These are phyloP conservation scores for Romanogobio albipinnatus DNA, from an alignment of 2,113 vertebrate species.

Conservation along the genomic window DNA sequence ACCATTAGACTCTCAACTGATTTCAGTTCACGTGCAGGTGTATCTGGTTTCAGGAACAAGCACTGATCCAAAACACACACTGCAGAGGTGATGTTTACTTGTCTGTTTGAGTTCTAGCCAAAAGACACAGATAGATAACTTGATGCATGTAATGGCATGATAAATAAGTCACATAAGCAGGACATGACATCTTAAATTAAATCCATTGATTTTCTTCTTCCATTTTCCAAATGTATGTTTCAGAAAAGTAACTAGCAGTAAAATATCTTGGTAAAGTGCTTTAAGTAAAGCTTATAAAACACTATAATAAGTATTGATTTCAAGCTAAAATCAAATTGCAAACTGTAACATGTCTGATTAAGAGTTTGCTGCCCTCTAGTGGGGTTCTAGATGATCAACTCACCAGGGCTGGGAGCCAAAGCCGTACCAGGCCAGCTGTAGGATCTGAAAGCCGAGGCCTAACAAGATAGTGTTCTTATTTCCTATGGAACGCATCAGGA, in stretches of 20 bases:
- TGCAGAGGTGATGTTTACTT: conserved; percentile 24
- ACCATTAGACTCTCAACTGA: background rate
- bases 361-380: conserved; percentile 29
- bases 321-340: background rate
- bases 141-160: background rate
- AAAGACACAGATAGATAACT: background rate
- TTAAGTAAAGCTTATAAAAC: background rate
- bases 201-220: too few relatives aligned
- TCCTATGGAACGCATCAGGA: conserved; percentile 90
- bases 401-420: conserved; percentile 93
- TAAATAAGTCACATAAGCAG: background rate
- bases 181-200: background rate
- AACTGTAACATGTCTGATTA: background rate
- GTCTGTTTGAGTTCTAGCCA: conserved; percentile 14
- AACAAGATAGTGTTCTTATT: conserved; percentile 93
- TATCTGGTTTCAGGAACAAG: background rate
- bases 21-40: background rate
- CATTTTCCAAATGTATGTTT: background rate
- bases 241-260: background rate
- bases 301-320: background rate
- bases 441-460: conserved; percentile 89
- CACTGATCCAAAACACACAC: conserved; percentile 9
- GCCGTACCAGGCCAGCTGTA: conserved; percentile 91
- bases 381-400: conserved; percentile 62
- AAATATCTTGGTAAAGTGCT: background rate